Percentiles rank a stretch among this genome's conserved stretches.
phyloP scores from a whole-genome alignment of 2,113 vertebrate genomes.

The Protomyctophum bolini region DNA sequence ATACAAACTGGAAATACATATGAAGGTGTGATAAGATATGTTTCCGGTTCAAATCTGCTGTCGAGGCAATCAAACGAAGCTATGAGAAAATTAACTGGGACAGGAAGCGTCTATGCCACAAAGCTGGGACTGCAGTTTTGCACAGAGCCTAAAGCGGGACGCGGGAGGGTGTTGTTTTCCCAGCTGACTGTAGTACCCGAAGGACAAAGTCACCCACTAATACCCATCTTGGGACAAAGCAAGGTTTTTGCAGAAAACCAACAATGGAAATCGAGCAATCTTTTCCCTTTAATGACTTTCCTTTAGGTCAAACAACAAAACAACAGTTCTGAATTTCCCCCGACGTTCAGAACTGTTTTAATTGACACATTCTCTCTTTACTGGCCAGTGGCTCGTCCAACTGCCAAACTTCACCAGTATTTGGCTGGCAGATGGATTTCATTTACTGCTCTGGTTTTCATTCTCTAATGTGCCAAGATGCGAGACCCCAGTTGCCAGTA shows the following conservation, averaged over 20 bases:
- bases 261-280: background rate
- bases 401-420: background rate
- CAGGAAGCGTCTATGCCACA: too few relatives aligned
- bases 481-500: slow-evolving; percentile 77
- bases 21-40: too few relatives aligned
- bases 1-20: too few relatives aligned
- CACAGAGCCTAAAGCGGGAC: too few relatives aligned
- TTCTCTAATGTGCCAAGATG: slow-evolving; percentile 64
- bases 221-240: background rate
- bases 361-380: background rate
- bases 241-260: background rate
- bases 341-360: background rate
- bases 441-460: background rate
- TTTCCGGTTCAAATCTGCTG: too few relatives aligned
- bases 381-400: background rate
- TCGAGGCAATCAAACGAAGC: too few relatives aligned
- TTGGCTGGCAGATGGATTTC: background rate
- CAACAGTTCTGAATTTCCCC: background rate
- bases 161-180: too few relatives aligned
- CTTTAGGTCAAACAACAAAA: too few relatives aligned
- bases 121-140: too few relatives aligned
- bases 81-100: too few relatives aligned
- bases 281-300: background rate
- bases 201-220: too few relatives aligned
- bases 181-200: too few relatives aligned